These are phyloP conservation scores for Congeria kusceri DNA, from an alignment of 2,888 invertebrate genomes.

Conservation along the genomic window DNA sequence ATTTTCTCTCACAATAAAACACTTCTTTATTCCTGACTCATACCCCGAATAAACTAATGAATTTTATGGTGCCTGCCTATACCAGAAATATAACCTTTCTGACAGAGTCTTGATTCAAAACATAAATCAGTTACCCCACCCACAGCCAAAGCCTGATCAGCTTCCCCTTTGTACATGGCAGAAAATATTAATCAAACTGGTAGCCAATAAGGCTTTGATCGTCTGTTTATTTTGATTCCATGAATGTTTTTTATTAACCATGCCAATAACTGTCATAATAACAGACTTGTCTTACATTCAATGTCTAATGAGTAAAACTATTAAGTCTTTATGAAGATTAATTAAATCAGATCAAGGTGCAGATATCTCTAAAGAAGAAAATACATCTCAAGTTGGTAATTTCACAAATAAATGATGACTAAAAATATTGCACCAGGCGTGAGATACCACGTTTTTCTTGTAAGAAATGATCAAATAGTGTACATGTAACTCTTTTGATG, in stretches of 20 bases:
- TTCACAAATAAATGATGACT: too few species aligned
- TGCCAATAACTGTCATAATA: constrained; percentile 5
- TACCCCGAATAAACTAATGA: neutral
- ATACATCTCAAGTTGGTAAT: neutral
- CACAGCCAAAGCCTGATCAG: constrained; percentile 5
- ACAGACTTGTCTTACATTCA: neutral
- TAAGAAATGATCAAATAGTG: too few species aligned
- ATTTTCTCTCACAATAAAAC: neutral
- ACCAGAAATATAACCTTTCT: neutral
- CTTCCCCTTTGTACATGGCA: constrained; percentile 2
- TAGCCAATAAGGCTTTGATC: constrained; percentile 1
- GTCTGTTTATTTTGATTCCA: neutral
- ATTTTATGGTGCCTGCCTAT: constrained; percentile 2
- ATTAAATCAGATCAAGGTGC: neutral
- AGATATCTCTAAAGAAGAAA: neutral
- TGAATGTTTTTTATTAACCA: neutral
- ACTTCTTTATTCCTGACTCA: neutral
- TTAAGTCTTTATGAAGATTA: neutral
- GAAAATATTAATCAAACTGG: constrained; percentile 1
- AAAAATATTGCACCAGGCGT: too few species aligned
- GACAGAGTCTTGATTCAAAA: neutral
- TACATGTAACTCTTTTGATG: too few species aligned
- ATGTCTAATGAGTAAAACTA: neutral
- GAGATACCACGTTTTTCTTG: too few species aligned
- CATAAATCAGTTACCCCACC: neutral